Base-by-base conservation (phyloP, 2,888 invertebrate genomes). In the Elmis aenea region DNA sequence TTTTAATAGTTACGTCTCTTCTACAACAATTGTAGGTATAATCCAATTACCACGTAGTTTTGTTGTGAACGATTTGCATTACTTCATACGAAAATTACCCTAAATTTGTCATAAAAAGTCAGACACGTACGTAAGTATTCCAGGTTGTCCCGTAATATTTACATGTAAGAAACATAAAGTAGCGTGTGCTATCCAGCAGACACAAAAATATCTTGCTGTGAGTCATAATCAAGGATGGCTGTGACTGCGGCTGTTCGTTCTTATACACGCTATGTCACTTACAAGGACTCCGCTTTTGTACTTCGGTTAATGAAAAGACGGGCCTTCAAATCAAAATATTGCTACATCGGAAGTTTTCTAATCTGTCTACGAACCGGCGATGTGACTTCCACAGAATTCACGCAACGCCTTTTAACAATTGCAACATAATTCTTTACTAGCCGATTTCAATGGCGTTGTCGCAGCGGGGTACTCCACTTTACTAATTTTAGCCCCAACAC, bases 331-430 rank as follows among this genome's bases (percentile, higher is more conserved):
- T 37, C 45, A 41, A 41, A 18, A 47, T 45, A 44, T 37, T 36
- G 39, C 46, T 41, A 45, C 39, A 45, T 42, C 48, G 33, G 38
- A 52, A 52, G 48, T 52, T 52, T 52, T 52, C 50, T 52, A 52
- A 52, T 52, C 46, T 50, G 46, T 50, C 50, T 47, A 36, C 44
- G 45, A 47, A 48, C 40, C 29, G 40, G 40, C 42, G 40, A 38
- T 33, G 45, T 39, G 43, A 45, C 39, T 46, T 37, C 42, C 45
- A 43, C 44, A 41, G 45, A 43, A 46, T 29, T 44, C 42, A 44
- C 42, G 35, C 32, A 39, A 44, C 48, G 47, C 45, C 39, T 26
- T 29, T 33, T 26, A 39, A 48, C 50, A 48, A 50, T 46, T 37
- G 45, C 35, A 46, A 35, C 32, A 33, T 40, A 36, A 40, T 41